phyloP scores from a whole-genome alignment of 2,797 vertebrate species.

The Lemur catta region DNA sequence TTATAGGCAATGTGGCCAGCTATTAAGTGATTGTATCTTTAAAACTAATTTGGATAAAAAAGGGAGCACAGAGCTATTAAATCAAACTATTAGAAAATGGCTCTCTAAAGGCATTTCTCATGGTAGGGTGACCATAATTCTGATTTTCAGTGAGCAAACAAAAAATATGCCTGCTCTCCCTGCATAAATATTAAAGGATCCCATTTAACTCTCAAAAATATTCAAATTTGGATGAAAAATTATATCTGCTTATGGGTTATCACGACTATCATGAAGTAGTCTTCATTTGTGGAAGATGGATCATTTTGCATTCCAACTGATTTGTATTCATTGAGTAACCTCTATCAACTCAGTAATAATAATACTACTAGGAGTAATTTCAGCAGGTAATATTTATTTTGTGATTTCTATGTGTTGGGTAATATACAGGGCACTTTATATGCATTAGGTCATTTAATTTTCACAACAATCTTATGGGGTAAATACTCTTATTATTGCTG shows the following conservation, averaged over 20 bases:
- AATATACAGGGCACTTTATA: background rate
- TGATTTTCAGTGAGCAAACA: background rate
- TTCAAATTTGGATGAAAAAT: background rate
- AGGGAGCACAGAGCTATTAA: background rate
- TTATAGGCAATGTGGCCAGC: background rate
- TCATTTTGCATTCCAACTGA: background rate
- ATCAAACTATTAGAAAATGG: background rate
- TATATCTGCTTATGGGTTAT: background rate
- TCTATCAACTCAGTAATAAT: background rate
- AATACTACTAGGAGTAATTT: background rate
- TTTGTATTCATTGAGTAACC: background rate
- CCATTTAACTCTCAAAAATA: background rate
- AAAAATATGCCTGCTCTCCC: background rate
- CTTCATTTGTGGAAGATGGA: background rate
- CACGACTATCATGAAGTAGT: background rate
- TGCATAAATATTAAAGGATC: background rate
- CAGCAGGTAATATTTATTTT: background rate
- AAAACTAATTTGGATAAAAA: background rate
- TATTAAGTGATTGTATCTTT: background rate
- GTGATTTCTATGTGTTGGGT: background rate
- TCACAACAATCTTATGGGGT: background rate
- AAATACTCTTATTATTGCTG: background rate
- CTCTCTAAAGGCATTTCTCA: background rate
- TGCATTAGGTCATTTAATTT: constrained; percentile 2
- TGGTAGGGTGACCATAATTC: background rate